Evolutionary conservation across 2,888 invertebrate species (phyloP), one percentile per base, ranked within the genome.

Genomic region (Sarcophaga carnaria): DNA sequence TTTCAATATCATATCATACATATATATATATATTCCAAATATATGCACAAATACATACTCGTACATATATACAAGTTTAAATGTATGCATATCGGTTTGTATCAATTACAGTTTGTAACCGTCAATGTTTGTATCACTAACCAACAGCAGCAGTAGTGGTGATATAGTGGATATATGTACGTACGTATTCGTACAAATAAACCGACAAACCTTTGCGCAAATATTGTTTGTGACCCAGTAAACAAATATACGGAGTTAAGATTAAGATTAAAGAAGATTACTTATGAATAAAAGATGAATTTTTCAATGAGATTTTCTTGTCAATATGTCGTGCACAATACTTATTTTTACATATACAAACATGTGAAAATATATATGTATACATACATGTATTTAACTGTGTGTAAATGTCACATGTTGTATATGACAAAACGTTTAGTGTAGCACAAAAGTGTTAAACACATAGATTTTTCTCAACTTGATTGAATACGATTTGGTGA

Each of bases 241-340:
- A 67, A 77, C 25, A 49, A 79, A 69, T 79, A 79, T 25, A 63
- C 49, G 37, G 6, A 37, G 37, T 49, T 64, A 79, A 83, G 12
- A 69, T 74, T 78, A 47, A 78, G 78, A 85, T 79, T 79, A 81
- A 79, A 79, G 66, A 17, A 77, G 49, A 77, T 70, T 78, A 49
- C 70, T 78, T 78, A 81, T 85, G 81, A 85, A 85, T 85, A 85
- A 78, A 85, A 85, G 78, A 79, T 82, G 70, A 85, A 66, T 81
- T 81, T 74, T 64, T 70, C 47, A 75, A 74, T 11, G 25, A 81
- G 77, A 85, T 81, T 79, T 81, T 64, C 64, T 66, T 81, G 81
- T 75, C 78, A 81, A 81, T 81, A 81, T 81, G 72, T 72, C 82
- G 60, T 66, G 70, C 45, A 77, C 64, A 77, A 71, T 82, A 60